Evolutionary conservation across 1,140 invertebrate genomes (phyloP).

Genomic region (Scaptomyza pallida): DNA sequence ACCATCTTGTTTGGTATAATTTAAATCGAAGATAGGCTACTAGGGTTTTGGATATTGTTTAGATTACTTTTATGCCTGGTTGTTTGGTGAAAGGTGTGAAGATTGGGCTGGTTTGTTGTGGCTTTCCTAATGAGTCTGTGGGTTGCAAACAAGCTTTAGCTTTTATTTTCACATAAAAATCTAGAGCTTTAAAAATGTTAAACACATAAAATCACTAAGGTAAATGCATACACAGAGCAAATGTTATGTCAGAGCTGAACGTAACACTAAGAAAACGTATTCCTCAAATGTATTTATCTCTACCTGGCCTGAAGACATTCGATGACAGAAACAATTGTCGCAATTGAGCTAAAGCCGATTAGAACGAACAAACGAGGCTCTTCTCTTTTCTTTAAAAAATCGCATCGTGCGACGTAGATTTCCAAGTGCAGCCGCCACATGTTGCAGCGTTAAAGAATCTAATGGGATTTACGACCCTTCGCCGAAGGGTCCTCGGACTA

Average conservation of each 20-base stretch:
- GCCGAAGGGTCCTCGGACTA: slow-evolving; percentile 22
- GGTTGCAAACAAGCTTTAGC: slow-evolving; percentile 26
- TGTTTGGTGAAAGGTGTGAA: slow-evolving; percentile 36
- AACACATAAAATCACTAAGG: not conserved
- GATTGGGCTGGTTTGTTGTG: slow-evolving; percentile 14
- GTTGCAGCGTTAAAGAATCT: slow-evolving; percentile 56
- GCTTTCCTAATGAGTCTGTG: not conserved
- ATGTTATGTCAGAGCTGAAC: slow-evolving; percentile 9
- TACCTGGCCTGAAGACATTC: slow-evolving; percentile 29
- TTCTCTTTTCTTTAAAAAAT: not conserved
- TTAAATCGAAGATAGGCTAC: slow-evolving; percentile 41
- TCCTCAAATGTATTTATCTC: not conserved
- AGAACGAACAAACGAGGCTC: slow-evolving; percentile 35
- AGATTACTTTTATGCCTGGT: not conserved
- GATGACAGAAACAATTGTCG: slow-evolving; percentile 60
- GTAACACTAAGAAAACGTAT: not conserved
- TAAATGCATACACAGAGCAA: too few relatives aligned
- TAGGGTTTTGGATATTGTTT: slow-evolving; percentile 1
- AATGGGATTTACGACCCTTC: slow-evolving; percentile 75
- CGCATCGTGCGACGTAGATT: slow-evolving; percentile 13
- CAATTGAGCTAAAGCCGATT: slow-evolving; percentile 67
- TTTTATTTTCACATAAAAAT: slow-evolving; percentile 29
- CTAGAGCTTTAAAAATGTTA: not conserved
- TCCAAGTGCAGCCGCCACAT: slow-evolving; percentile 54
- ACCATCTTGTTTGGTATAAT: slow-evolving; percentile 35